Evolutionary conservation across 2,797 vertebrate genomes (phyloP).

Genomic region (Urocyon cinereoargenteus): DNA sequence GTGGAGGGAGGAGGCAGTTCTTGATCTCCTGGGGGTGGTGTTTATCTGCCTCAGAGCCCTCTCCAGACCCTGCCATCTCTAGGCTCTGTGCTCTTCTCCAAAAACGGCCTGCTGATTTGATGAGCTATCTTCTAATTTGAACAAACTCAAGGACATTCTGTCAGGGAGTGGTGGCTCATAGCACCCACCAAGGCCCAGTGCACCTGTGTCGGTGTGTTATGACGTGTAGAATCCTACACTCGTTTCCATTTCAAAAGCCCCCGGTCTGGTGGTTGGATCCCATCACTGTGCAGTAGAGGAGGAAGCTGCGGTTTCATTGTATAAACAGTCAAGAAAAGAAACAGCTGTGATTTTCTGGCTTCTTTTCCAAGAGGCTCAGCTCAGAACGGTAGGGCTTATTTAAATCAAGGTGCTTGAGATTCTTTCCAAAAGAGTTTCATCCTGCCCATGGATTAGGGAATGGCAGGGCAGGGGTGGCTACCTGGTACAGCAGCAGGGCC

Average conservation of each 20-base stretch:
- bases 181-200: neutral
- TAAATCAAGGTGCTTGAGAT: neutral
- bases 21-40: neutral
- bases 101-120: neutral
- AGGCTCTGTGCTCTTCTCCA: neutral
- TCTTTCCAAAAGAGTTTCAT: neutral
- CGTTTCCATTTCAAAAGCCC: neutral
- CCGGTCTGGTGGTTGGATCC: neutral
- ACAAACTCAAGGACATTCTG: neutral
- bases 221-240: neutral
- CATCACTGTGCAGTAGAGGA: neutral
- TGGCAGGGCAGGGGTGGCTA: neutral
- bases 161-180: neutral
- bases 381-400: neutral
- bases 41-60: neutral
- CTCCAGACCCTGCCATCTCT: neutral
- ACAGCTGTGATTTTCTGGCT: neutral
- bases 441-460: neutral
- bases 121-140: conserved; percentile 15
- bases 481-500: neutral
- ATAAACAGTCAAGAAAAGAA: neutral
- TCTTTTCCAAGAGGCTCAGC: neutral
- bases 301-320: neutral
- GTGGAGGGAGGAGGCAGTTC: neutral
- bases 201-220: neutral